phyloP scores from a whole-genome alignment of 2,888 invertebrate genomes.

The Erannis defoliaria region DNA sequence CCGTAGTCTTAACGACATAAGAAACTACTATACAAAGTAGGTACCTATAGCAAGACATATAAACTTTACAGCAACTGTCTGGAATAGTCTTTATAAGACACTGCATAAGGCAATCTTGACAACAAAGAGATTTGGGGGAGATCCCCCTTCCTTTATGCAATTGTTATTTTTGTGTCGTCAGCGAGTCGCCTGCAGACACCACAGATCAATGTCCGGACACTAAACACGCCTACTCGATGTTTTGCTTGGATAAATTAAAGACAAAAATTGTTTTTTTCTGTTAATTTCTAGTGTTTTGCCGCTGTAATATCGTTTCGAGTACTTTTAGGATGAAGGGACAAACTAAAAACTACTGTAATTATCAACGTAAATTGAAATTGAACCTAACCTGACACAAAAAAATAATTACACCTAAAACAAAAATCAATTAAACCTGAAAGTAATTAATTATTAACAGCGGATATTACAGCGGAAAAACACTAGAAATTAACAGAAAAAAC shows the following conservation, averaged over 20 bases:
- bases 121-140: slow-evolving; percentile 67
- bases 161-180: slow-evolving; percentile 74
- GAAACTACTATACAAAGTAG: neutral
- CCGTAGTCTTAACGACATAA: neutral
- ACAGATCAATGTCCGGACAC: slow-evolving; percentile 53
- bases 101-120: slow-evolving; percentile 68
- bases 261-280: no score
- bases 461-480: no score
- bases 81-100: slow-evolving; percentile 54
- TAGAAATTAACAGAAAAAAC: no score
- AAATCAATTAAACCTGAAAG: no score
- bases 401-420: no score
- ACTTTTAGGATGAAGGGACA: no score
- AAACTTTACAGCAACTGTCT: slow-evolving; percentile 32
- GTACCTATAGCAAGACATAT: neutral
- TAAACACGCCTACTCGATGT: slow-evolving; percentile 16
- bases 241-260: neutral
- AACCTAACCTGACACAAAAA: no score
- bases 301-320: no score
- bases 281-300: no score
- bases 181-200: slow-evolving; percentile 48
- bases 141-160: slow-evolving; percentile 72
- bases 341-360: no score
- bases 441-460: no score
- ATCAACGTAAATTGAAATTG: no score